phyloP scores from a whole-genome alignment of 2,113 vertebrate species.

The Myiopsitta monachus region DNA sequence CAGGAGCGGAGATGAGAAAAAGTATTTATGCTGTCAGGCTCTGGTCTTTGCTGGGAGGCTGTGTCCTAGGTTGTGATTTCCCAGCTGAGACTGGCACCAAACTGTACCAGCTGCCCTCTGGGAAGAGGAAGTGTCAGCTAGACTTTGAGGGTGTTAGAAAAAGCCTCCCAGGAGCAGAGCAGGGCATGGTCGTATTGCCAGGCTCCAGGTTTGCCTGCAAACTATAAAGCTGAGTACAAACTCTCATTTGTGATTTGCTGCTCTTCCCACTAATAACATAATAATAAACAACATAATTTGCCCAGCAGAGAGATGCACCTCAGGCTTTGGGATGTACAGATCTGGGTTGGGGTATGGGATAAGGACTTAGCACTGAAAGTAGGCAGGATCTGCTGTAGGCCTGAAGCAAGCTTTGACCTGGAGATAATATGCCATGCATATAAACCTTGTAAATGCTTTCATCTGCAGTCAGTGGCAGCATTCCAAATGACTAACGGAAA shows the following conservation, averaged over 20 bases:
- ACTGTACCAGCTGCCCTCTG: neutral
- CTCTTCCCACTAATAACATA: neutral
- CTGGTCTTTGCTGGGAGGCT: neutral
- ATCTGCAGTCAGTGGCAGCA: slow-evolving; percentile 5
- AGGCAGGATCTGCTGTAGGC: neutral
- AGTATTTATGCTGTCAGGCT: neutral
- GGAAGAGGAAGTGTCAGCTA: neutral
- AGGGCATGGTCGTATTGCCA: neutral
- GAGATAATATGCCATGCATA: neutral
- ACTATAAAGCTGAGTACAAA: neutral
- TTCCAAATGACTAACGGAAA: neutral
- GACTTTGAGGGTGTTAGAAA: neutral
- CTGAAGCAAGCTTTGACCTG: neutral
- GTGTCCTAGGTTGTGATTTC: neutral
- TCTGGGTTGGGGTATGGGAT: neutral
- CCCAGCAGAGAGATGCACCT: neutral
- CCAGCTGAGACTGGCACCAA: neutral
- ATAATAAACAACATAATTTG: rapidly evolving
- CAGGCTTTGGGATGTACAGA: neutral
- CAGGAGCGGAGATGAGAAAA: neutral
- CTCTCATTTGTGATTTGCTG: neutral
- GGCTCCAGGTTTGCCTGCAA: neutral
- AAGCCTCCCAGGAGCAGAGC: neutral
- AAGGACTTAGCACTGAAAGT: neutral
- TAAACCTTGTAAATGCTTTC: neutral